Conservation (phyloP, 2,888 invertebrate genomes). For the Hesperia comma region DNA sequence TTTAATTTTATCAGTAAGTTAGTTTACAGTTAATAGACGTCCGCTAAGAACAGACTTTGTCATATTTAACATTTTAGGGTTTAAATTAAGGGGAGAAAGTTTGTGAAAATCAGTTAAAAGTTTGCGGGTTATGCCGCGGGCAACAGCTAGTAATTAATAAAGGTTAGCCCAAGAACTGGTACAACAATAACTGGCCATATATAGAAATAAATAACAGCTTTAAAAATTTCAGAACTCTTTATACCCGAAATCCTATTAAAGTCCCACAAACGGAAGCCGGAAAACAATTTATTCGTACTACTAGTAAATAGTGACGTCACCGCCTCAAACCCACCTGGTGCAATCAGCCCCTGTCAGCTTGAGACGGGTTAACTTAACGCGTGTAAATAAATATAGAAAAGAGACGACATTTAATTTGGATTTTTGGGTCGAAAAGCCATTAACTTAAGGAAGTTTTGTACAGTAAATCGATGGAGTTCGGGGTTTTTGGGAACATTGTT, state of each 20-base stretch:
- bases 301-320: conserved; percentile 52
- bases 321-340: conserved; percentile 55
- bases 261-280: conserved; percentile 43
- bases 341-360: conserved; percentile 58
- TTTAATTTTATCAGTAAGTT: too few species aligned
- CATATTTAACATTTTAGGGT: too few species aligned
- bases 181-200: too few species aligned
- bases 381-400: conserved; percentile 35
- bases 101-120: too few species aligned
- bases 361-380: conserved; percentile 53
- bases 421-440: conserved; percentile 26
- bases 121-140: too few species aligned
- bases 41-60: too few species aligned
- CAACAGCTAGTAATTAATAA: too few species aligned
- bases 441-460: conserved; percentile 6
- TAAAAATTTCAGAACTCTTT: conserved; percentile 7
- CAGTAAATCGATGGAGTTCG: neutral
- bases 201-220: neutral
- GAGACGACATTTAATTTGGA: conserved; percentile 31
- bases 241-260: conserved; percentile 39
- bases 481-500: neutral
- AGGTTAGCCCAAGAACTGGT: too few species aligned
- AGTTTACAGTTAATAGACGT: too few species aligned
- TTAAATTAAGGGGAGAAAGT: too few species aligned
- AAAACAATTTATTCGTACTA: conserved; percentile 47